These are phyloP conservation scores for Mellivora capensis DNA, from an alignment of 2,113 vertebrate species.

Conservation along the genomic window DNA sequence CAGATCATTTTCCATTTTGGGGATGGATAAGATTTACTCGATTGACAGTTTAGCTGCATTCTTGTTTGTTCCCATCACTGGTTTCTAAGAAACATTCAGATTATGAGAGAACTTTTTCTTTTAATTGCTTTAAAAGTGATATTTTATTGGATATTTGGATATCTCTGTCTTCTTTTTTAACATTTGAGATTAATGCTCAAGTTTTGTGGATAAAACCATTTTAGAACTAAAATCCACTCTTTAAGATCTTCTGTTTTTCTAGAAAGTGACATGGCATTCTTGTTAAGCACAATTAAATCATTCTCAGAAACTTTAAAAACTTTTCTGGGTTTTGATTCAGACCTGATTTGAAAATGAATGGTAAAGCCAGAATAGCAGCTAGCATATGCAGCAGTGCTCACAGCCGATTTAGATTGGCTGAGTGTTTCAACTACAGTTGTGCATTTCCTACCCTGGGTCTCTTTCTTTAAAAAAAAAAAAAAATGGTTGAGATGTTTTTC, in stretches of 20 bases:
- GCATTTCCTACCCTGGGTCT: slow-evolving; percentile 56
- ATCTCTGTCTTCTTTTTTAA: not conserved
- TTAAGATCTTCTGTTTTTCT: not conserved
- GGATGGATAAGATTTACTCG: not conserved
- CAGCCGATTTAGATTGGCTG: slow-evolving; percentile 57
- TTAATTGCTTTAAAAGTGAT: not conserved
- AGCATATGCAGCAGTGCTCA: slow-evolving; percentile 35
- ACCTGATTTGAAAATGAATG: slow-evolving; percentile 50
- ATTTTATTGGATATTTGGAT: slow-evolving; percentile 23
- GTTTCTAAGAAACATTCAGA: not conserved
- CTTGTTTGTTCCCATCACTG: not conserved
- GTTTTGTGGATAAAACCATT: slow-evolving; percentile 6
- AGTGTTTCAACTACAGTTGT: slow-evolving; percentile 48
- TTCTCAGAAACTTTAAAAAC: slow-evolving; percentile 14
- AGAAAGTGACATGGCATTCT: not conserved
- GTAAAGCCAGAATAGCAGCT: slow-evolving; percentile 48
- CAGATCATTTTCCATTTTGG: not conserved
- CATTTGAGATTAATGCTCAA: not conserved
- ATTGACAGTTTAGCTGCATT: not conserved
- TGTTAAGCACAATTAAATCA: not conserved
- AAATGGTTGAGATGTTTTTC: slow-evolving; percentile 68
- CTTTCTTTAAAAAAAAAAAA: slow-evolving; percentile 55
- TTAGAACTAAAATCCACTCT: not conserved
- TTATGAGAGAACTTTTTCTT: not conserved
- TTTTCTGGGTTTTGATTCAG: slow-evolving; percentile 36